Evolutionary conservation across 2,888 invertebrate species (phyloP), one percentile per base, ranked within the genome.

Genomic region (Helicoverpa assulta): DNA sequence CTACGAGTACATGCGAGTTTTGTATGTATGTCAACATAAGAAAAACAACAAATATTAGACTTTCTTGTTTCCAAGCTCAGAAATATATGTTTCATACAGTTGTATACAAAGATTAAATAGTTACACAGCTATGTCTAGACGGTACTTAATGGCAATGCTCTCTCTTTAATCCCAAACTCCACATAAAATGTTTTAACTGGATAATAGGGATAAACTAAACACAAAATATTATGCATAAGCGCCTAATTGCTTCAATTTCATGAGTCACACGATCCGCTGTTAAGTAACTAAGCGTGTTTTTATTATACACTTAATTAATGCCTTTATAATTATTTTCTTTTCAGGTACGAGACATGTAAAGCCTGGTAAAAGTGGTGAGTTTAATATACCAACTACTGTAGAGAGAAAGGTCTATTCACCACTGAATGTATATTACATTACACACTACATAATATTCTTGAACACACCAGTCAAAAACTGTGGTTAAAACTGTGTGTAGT

Each of bases 291-390:
- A 60, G 37, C 52, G 51, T 6, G 37, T 68, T 56, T 52, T 33
- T 58, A 33, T 51, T 10, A 19, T 40, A 53, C 29, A 47, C 67
- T 47, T 37, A 43, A 62, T 54, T 72, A 64, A 70, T 61, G 43
- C 40, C 52, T 53, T 71, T 5, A 54, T 60, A 37, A 14, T 66
- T 7, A 54, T 76, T 66, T 67, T 59, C 8, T 58, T 83, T 78
- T 64, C 82, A 83, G 83, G 83, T 83, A 83, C 82, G 80, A 76
- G 74, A 67, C 63, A 83, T 83, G 83, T 82, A 83, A 82, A 83
- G 43, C 56, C 59, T 78, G 64, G 33, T 83, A 37, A 58, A 71
- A 73, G 67, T 70, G 83, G 83, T 83, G 68, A 83, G 83, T 79
- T 78, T 52, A 52, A 54, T 58, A 47, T 47, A 47, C 47, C n/a